phyloP scores from a whole-genome alignment of 2,113 vertebrate genomes.

The Nansenia antarctica region DNA sequence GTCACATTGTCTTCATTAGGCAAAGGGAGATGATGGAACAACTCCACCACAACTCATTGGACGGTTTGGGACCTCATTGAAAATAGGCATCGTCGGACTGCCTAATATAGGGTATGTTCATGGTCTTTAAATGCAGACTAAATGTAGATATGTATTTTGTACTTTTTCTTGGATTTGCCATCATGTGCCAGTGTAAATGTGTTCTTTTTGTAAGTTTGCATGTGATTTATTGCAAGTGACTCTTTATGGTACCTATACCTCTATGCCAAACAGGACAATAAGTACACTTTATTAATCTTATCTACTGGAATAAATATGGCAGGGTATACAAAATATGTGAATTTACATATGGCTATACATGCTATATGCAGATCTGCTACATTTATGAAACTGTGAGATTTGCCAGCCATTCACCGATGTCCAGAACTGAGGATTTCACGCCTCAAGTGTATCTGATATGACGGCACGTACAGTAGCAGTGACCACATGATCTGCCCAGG shows the following conservation, averaged over 20 bases:
- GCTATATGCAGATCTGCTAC: not conserved
- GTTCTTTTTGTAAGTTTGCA: not conserved
- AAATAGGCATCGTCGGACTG: constrained; percentile 93
- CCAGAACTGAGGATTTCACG: not conserved
- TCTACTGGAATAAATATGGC: too few species aligned
- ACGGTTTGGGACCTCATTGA: constrained; percentile 93
- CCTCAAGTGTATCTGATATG: not conserved
- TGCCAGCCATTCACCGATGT: not conserved
- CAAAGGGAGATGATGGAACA: constrained; percentile 82
- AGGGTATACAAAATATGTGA: too few species aligned
- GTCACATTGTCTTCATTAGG: constrained; percentile 61
- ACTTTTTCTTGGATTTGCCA: too few species aligned
- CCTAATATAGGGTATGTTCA: constrained; percentile 94
- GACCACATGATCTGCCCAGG: not conserved
- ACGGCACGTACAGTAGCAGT: not conserved
- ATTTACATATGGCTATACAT: too few species aligned
- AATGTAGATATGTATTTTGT: not conserved
- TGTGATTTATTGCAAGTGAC: too few species aligned
- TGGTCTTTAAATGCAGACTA: not conserved
- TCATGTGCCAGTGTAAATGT: not conserved
- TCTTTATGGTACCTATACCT: too few species aligned
- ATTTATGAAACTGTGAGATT: too few species aligned
- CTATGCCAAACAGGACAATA: too few species aligned
- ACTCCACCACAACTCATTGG: constrained; percentile 89
- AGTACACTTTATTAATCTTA: too few species aligned